Evolutionary conservation across 2,113 vertebrate genomes (phyloP), one percentile per base, ranked within the genome.

Genomic region (Odobenus rosmarus): DNA sequence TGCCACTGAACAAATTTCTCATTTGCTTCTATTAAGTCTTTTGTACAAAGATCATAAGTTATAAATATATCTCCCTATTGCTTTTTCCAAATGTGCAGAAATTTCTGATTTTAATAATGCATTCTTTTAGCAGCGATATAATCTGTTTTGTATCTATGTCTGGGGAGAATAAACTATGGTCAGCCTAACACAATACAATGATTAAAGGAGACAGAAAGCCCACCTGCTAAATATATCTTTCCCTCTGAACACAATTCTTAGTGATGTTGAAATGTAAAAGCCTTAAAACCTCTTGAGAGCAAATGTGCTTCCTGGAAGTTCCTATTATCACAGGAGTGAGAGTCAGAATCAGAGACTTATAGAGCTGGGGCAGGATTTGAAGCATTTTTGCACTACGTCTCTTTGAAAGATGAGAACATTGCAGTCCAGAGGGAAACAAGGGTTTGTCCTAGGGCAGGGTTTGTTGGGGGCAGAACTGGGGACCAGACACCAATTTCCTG

Each of bases 61-160:
- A 14, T 93, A 92, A 88, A 49, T 81, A 67, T 53, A 5, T 76
- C 46, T 93, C 23, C 46, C 49, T 51, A 36, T 51, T 88, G 36
- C 81, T 93, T 95, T 95, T 83, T 36, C 51, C 53, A 93, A 97
- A 94, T 71, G 31, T 84, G 10, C 59, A 96, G 49, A 92, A 90
- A 86, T 95, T 82, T 93, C 77, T 95, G 61, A 93, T 85, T 96
- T 97, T 96, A 93, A 83, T 94, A 96, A 76, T 26, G 59, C 26
- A 51, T 95, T 94, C 71, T 95, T 96, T 97, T 95, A 61, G 80
- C 91, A 95, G 76, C 55, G 76, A n/a, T 82, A 69, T 90, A 85
- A 71, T 92, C 94, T 97, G 88, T 95, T 97, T 96, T 90, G 94
- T 97, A 74, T 97, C 88, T 88, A 10, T 94, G 72, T 96, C 85